A percentile compares a stretch with the other conserved stretches of the same genome.
These are phyloP conservation scores for Agrotis ipsilon DNA, from an alignment of 2,888 invertebrate genomes.

Conservation along the genomic window DNA sequence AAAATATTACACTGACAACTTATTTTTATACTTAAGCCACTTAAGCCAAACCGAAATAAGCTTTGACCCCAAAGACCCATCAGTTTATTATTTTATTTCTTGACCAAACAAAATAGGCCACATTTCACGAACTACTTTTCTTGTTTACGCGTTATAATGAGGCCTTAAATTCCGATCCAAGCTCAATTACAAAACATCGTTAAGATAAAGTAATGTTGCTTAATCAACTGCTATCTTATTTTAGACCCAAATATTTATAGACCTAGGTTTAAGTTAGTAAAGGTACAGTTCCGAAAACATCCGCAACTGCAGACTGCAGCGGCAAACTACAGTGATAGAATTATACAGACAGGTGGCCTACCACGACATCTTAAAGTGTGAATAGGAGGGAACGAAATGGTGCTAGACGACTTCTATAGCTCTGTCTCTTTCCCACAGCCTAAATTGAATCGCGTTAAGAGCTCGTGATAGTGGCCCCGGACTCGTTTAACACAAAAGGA, in stretches of 20 bases:
- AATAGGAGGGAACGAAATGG: no score
- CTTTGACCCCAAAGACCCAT: background rate
- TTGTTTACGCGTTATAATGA: slow-evolving; percentile 11
- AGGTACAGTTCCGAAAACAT: background rate
- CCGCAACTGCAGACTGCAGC: background rate
- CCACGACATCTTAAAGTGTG: no score
- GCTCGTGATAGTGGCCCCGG: no score
- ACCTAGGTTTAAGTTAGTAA: slow-evolving; percentile 21
- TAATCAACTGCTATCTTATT: slow-evolving; percentile 43
- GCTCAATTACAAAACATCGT: slow-evolving; percentile 45
- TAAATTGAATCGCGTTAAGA: no score
- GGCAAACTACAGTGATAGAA: background rate
- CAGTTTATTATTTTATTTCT: background rate
- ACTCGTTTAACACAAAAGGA: background rate
- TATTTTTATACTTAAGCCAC: background rate
- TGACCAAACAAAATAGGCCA: background rate
- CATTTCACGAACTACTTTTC: background rate
- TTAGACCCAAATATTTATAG: slow-evolving; percentile 36
- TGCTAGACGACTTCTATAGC: no score
- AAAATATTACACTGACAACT: background rate
- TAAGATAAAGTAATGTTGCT: slow-evolving; percentile 40
- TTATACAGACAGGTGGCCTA: background rate
- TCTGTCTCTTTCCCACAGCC: no score
- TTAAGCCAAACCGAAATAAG: background rate
- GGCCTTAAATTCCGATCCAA: slow-evolving; percentile 11